phyloP scores from a whole-genome alignment of 1,140 invertebrate genomes.

The Solenopsis invicta region DNA sequence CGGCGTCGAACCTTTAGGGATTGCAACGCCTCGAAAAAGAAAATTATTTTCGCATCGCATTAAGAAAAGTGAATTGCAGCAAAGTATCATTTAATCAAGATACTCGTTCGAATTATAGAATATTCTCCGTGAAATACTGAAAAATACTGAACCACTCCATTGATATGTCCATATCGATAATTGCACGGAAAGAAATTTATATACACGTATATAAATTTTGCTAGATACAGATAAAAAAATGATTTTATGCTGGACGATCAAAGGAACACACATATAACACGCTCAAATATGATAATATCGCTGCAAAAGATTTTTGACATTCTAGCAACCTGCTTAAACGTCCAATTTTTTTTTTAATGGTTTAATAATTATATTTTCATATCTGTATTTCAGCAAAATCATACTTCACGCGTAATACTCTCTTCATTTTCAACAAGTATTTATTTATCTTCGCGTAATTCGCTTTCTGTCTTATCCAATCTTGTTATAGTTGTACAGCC shows the following conservation, averaged over 20 bases:
- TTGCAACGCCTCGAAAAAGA: not conserved
- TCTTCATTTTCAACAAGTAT: not conserved
- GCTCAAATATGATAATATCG: too few relatives aligned
- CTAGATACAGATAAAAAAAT: too few relatives aligned
- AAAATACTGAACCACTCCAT: not conserved
- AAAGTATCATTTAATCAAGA: not conserved
- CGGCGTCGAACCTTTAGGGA: not conserved
- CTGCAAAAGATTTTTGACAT: too few relatives aligned
- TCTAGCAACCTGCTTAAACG: too few relatives aligned
- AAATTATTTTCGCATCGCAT: not conserved
- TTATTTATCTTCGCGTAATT: not conserved
- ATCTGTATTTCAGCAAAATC: too few relatives aligned
- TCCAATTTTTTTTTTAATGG: too few relatives aligned
- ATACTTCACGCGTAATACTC: not conserved
- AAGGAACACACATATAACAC: too few relatives aligned
- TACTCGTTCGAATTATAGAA: not conserved
- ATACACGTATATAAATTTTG: too few relatives aligned
- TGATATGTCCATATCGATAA: not conserved
- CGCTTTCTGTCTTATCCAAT: not conserved
- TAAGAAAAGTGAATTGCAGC: not conserved
- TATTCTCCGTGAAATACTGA: not conserved
- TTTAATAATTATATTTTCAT: too few relatives aligned
- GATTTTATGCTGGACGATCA: too few relatives aligned
- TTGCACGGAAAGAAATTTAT: not conserved
- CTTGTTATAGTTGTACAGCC: constrained; percentile 2